phyloP scores from a whole-genome alignment of 2,888 invertebrate species.

The Ophion costatus region DNA sequence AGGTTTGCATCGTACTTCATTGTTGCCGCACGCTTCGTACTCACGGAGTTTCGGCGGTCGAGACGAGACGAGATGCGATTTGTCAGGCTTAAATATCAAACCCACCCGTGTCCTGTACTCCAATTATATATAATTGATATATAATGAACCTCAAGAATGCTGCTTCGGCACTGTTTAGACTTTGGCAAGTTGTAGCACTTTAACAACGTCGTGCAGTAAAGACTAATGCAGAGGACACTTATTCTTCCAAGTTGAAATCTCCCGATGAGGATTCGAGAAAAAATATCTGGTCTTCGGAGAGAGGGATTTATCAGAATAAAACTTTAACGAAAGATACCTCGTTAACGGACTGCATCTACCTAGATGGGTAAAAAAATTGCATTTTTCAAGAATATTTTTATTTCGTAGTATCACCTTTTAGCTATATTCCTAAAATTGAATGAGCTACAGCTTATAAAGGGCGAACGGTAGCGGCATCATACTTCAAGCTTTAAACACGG shows the following conservation, averaged over 20 bases:
- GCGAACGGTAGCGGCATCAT: no score
- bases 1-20: conserved; percentile 26
- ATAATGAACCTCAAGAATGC: neutral
- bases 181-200: neutral
- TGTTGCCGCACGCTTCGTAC: conserved; percentile 62
- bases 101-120: conserved; percentile 23
- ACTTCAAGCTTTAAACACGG: no score
- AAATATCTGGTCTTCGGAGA: neutral
- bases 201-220: neutral
- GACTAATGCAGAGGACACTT: neutral
- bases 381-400: no score
- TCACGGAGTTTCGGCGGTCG: conserved; percentile 66
- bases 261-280: neutral
- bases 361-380: no score
- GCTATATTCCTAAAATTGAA: no score
- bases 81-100: conserved; percentile 61
- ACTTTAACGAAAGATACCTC: no score
- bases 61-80: conserved; percentile 58
- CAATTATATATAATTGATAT: neutral
- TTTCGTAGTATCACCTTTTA: no score
- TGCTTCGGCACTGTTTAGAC: neutral
- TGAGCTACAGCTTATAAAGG: no score
- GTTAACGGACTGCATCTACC: no score
- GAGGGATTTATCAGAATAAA: no score
- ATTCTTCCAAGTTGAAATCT: neutral